phyloP scores from a whole-genome alignment of 2,113 vertebrate species.

The Pteronura brasiliensis region DNA sequence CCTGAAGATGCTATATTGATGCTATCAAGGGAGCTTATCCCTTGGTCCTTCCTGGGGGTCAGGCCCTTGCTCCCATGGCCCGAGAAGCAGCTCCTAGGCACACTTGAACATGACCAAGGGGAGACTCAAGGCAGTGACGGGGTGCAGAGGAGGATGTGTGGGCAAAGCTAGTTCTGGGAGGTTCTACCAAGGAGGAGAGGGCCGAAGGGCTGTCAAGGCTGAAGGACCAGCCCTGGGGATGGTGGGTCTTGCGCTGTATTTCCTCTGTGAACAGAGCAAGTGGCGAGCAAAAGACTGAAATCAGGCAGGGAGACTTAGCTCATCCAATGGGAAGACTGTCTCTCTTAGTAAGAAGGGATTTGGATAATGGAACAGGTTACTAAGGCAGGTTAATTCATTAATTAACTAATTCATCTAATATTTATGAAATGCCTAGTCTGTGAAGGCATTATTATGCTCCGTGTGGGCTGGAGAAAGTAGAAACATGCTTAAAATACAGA shows the following conservation, averaged over 20 bases:
- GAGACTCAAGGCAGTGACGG: accelerated
- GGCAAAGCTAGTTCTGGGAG: not conserved
- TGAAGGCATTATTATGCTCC: not conserved
- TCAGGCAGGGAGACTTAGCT: not conserved
- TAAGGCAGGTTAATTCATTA: constrained; percentile 64
- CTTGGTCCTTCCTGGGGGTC: not conserved
- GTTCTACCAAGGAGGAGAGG: not conserved
- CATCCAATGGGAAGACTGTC: not conserved
- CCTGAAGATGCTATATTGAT: not conserved
- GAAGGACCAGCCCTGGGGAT: not conserved
- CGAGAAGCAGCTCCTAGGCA: not conserved
- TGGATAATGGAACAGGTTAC: constrained; percentile 54
- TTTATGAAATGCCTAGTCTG: constrained; percentile 52
- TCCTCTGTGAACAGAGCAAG: not conserved
- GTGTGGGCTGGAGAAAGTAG: not conserved
- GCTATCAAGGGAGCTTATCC: not conserved
- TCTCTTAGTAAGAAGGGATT: constrained; percentile 42
- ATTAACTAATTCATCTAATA: constrained; percentile 67
- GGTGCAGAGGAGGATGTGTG: not conserved
- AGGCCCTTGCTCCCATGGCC: not conserved
- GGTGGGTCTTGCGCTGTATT: not conserved
- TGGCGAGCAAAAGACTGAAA: not conserved
- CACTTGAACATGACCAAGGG: not conserved
- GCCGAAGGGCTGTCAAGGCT: not conserved
- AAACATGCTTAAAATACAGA: not conserved